phyloP scores from a whole-genome alignment of 2,888 invertebrate species.

The Aphodius sticticus region DNA sequence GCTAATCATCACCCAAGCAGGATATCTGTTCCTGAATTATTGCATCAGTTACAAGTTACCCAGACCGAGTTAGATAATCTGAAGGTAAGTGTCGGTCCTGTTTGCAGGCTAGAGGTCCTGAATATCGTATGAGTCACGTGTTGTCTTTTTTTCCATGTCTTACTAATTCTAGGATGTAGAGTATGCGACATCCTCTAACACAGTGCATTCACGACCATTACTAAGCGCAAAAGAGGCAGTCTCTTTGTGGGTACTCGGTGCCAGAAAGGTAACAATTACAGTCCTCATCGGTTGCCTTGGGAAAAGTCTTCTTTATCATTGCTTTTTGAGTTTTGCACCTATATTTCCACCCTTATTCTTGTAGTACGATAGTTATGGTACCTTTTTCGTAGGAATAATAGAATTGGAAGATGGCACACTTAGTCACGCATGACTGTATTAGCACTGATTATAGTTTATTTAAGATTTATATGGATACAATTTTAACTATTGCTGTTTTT shows the following conservation, averaged over 20 bases:
- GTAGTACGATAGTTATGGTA: conserved; percentile 29
- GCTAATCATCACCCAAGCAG: conserved; percentile 71
- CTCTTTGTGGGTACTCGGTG: conserved; percentile 93
- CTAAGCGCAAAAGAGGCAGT: conserved; percentile 94
- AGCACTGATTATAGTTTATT: not conserved
- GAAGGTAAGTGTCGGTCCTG: conserved; percentile 67
- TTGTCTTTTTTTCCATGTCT: conserved; percentile 32
- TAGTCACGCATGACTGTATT: not conserved
- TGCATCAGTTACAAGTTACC: conserved; percentile 84
- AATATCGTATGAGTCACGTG: conserved; percentile 9
- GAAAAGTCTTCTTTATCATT: conserved; percentile 34
- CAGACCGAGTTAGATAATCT: conserved; percentile 88
- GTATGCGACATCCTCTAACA: conserved; percentile 71
- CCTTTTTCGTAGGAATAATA: conserved; percentile 32
- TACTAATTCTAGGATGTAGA: conserved; percentile 71
- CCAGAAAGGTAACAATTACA: conserved; percentile 78
- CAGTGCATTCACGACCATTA: conserved; percentile 74
- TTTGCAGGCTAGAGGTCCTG: not conserved
- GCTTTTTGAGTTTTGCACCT: conserved; percentile 21
- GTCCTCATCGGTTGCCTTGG: not conserved
- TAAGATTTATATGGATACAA: not conserved
- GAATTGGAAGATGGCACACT: not conserved
- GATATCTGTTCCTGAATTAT: conserved; percentile 81
- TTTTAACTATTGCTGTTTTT: too few relatives aligned
- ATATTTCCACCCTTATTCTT: not conserved